Evolutionary conservation across 35 echinoderm and acorn worm genomes (phyloP), one percentile per base, ranked within the genome.

Genomic region (Amphiura filiformis): DNA sequence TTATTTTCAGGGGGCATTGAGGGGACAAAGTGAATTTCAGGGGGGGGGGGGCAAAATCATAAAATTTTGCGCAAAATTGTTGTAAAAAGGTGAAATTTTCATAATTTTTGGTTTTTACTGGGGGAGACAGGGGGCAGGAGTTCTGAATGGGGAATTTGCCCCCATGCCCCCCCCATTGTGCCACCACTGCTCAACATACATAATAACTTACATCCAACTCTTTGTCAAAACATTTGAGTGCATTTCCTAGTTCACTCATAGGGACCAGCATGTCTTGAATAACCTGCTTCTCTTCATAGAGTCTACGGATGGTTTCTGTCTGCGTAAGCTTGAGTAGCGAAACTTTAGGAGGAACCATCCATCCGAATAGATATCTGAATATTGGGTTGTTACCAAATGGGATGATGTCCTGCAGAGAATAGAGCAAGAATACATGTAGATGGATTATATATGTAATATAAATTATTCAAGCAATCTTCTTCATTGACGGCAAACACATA

Each of bases 241-340:
- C 31, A 15, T 88, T 90, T 32, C 75, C 77, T 37, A 94, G 37
- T 15, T 87, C 76, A 20, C 64, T 64, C 11, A 98, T 52, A 22
- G 96, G 96, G n/a, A 98, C 89, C 34, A 98, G 76, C 86, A 98
- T 94, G 80, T 98, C 96, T 78, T 98, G 96, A 3, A 94, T 85
- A 4, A 98, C 88, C 81, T 98, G 96, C 20, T 98, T 56, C 65
- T 94, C 81, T 64, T 91, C 86, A 52, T 98, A 98, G 38, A 98
- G 76, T 30, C 88, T 34, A 35, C 92, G 86, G 4, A 94, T 49
- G 0, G 89, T 83, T 84, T 98, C 96, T 36, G 84, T 82, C 75
- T 98, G 96, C 12, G 96, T 98, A 3, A 91, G 76, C 79, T 98
- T 98, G 40, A 98, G 76, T 0, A 98, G 79, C 17, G 96, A 98